Percentiles rank a stretch among this genome's conserved stretches.
Evolutionary conservation across 2,797 vertebrate genomes (phyloP).

Genomic region (Arnoldichthys spilopterus): DNA sequence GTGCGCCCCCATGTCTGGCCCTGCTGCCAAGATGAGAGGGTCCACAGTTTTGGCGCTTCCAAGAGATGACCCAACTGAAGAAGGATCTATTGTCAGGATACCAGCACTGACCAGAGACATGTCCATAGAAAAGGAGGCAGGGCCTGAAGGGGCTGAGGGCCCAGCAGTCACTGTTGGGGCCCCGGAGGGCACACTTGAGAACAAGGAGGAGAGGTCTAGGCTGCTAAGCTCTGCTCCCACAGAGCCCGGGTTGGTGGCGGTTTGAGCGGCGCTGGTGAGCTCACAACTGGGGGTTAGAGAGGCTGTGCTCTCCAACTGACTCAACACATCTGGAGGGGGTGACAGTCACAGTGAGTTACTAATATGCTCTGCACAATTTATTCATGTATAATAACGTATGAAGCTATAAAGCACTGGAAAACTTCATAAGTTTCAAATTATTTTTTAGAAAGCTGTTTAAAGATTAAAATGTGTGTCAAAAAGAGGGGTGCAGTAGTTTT

Average conservation of each 20-base stretch:
- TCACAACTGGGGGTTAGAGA: conserved; percentile 91
- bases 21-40: conserved; percentile 87
- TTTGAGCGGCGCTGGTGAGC: conserved; percentile 83
- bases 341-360: background rate
- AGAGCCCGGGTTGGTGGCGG: conserved; percentile 57
- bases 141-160: conserved; percentile 61
- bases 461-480: no score
- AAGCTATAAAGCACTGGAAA: no score
- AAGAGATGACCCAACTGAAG: conserved; percentile 82
- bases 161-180: conserved; percentile 64
- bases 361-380: no score
- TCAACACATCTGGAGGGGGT: conserved; percentile 83
- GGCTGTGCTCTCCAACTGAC: conserved; percentile 86
- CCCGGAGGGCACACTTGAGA: conserved; percentile 82
- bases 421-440: no score
- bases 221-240: conserved; percentile 81
- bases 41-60: conserved; percentile 83
- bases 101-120: conserved; percentile 88
- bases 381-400: no score
- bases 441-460: no score
- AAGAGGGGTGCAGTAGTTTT: no score
- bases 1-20: conserved; percentile 78
- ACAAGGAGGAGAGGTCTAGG: conserved; percentile 91
- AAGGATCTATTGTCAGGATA: conserved; percentile 90
- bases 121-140: conserved; percentile 81